Evolutionary conservation across 2,113 vertebrate species (phyloP), one percentile per base, ranked within the genome.

Genomic region (Anguilla japonica): DNA sequence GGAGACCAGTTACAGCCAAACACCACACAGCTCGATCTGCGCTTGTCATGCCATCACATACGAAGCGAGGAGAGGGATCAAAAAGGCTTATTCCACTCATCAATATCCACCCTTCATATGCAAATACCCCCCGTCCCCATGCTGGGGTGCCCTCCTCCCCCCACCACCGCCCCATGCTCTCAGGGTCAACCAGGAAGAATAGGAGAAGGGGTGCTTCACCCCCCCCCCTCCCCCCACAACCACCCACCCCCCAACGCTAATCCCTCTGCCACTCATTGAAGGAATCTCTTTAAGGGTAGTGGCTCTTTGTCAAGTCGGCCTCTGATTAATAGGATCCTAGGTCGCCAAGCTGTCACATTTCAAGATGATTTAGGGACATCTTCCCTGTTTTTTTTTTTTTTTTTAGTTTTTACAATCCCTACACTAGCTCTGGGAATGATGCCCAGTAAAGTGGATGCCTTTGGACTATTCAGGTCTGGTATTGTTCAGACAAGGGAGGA

Each of bases 61-160:
- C 95, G 95, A 90, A 98, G 95, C 87, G 97, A 99, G 96, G 94
- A 0, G 94, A 96, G 46, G 91, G 87, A 67, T 96, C 56, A 83
- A 50, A 87, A 90, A 90, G 83, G n/a, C 67, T 86, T 87, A 56
- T 91, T 83, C 84, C 88, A 41, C 39, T 71, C 90, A 85, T 89
- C 82, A 90, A 88, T 90, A 92, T 22, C 26, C 85, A 5, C 0
- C 81, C 90, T 90, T 93, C 87, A 91, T 92, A 94, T 91, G 89
- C 84, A 93, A 93, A 91, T 94, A 90, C 89, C 83, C 75, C 78
- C 0, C 84, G 88, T 91, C 89, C 91, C 90, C 87, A 87, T 93
- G 84, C 91, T 81, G 92, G 89, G 92, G 22, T 22, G 26, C 81
- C 80, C 71, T 20, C 67, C 84, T 75, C 43, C 81, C 83, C 71